Evolutionary conservation across 1,140 invertebrate genomes (phyloP), one percentile per base, ranked within the genome.

Genomic region (Mizuhopecten yessoensis): DNA sequence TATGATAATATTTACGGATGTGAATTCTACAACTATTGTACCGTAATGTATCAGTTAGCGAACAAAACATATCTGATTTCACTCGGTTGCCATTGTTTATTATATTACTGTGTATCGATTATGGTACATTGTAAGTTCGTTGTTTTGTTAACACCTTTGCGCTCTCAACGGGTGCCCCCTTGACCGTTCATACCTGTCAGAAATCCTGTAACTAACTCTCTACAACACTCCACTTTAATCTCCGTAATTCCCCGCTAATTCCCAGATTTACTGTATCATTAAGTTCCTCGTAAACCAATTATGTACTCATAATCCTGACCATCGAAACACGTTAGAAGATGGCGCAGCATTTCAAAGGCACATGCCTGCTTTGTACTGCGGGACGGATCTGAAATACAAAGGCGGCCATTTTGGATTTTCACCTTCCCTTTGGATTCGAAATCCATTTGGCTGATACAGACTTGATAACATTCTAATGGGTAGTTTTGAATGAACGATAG

Each of bases 251-350:
- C 57, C 57, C 57, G 1, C 1, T 75, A 75, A 75, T 75, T 75
- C 57, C 57, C 9, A 23, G 57, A 86, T 87, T 88, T 34, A 90
- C 89, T 57, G 87, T 90, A 92, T 92, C 91, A 90, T 90, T 92
- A 92, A 92, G 89, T 92, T 90, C 89, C 88, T 75, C 88, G 87
- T 92, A 92, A 89, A 92, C 89, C 89, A 92, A 91, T 92, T 92
- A 92, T 92, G 89, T 92, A 88, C 57, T 75, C 75, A 39, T 92
- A 92, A 92, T 90, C 91, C 91, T 33, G n/a, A 86, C 87, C 88
- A 92, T 75, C 87, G 39, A 36, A 45, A 88, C 57, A n/a, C 15
- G 23, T n/a, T 75, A 29, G n/a, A 75, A 75, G 9, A 75, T n/a
- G 57, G 57, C 57, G 57, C 57, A 75, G 9, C 57, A 75, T 75